Percentiles rank a stretch among this genome's conserved stretches.
These are phyloP conservation scores for Clepsis dumicolana DNA, from an alignment of 2,888 invertebrate species.

Conservation along the genomic window DNA sequence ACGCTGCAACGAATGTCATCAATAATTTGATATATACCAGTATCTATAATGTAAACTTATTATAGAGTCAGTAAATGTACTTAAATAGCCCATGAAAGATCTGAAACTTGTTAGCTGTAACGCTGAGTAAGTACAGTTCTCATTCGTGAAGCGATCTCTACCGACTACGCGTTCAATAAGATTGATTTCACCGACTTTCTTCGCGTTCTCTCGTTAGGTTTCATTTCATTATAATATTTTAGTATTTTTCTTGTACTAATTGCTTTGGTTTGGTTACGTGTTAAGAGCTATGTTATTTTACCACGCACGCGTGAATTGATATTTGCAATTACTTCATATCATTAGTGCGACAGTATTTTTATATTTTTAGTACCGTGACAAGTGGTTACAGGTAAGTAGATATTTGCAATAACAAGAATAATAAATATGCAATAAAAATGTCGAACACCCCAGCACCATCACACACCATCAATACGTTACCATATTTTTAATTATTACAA, in stretches of 20 bases:
- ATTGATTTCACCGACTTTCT: constrained; percentile 38
- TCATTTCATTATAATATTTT: constrained; percentile 23
- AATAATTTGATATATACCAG: too few species aligned
- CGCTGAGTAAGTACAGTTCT: constrained; percentile 2
- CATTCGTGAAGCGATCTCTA: constrained; percentile 1
- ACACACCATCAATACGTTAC: not conserved
- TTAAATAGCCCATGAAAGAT: not conserved
- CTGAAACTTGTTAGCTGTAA: not conserved
- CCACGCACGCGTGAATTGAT: constrained; percentile 8
- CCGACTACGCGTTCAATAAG: not conserved
- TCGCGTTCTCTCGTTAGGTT: constrained; percentile 9
- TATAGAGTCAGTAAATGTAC: too few species aligned
- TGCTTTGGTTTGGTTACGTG: constrained; percentile 17
- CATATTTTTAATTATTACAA: not conserved
- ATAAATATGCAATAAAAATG: not conserved
- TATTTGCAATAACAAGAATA: not conserved
- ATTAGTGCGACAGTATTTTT: not conserved
- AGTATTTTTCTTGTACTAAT: constrained; percentile 7
- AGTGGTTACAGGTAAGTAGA: not conserved
- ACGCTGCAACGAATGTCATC: too few species aligned
- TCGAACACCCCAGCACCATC: not conserved
- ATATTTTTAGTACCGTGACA: not conserved
- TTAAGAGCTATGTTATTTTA: constrained; percentile 17
- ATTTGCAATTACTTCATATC: constrained; percentile 13
- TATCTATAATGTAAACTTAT: too few species aligned